Base-by-base conservation (phyloP, 2,888 invertebrate genomes). In the Lasioglossum vierecki region DNA sequence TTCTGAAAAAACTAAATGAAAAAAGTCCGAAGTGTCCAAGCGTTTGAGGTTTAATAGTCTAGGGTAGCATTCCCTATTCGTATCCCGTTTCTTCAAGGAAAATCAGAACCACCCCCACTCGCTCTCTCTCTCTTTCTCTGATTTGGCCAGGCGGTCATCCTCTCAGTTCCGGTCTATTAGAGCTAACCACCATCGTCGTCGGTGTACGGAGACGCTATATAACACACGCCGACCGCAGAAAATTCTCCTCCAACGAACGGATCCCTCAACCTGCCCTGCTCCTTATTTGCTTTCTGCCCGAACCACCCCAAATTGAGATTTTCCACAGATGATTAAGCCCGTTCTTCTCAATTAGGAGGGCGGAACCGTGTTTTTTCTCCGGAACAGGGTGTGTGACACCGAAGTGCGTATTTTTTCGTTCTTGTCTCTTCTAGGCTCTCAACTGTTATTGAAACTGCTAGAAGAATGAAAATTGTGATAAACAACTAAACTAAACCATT, bases 131-230 rank as follows among this genome's bases (percentile, higher is more conserved):
- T 35, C 30, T 74, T 30, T 71, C 70, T 82, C 53, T 44, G 68
- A 74, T 81, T 84, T 78, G 92, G 91, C 90, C 91, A 89, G 89
- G 83, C 89, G 92, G 90, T 93, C 93, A 92, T 93, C 93, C 93
- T 93, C 93, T 94, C 92, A 88, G 92, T 94, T 95, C 94, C 94
- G 93, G 93, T 93, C 95, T 94, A 94, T 95, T 95, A 94, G 93
- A 88, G 91, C 93, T 91, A 91, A 91, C 91, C 92, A 90, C 91
- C 91, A 82, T 80, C 89, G 79, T 87, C 88, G 88, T 26, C 63
- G 81, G 73, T 70, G 73, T 53, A 18, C 73, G 1, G n/a, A 30
- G 73, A 35, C 78, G 44, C 44, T 60, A 66, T 78, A 63, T 74
- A 76, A 79, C 83, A 9, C 82, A 35, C 79, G 63, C 41, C 66